Evolutionary conservation across 2,113 vertebrate genomes (phyloP), one percentile per base, ranked within the genome.

Genomic region (Corythaixoides concolor): DNA sequence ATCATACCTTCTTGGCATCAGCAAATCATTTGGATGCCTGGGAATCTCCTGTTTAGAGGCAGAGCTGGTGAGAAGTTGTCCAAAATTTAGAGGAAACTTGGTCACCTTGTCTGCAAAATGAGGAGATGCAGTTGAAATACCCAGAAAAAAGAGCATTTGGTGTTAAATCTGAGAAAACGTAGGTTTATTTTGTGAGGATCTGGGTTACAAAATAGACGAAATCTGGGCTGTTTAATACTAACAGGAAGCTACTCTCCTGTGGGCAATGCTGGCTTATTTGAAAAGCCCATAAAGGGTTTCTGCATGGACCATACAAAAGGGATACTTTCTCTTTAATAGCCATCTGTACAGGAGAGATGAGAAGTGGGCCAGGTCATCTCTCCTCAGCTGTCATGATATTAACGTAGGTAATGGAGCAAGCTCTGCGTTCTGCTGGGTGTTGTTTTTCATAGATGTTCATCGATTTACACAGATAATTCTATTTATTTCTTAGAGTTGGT

Each of bases 391-490:
- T 99, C 99, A 98, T 98, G 98, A 98, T 99, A 99, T 99, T 99
- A 99, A 98, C 98, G 98, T 99, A 99, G 99, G 99, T 99, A 99
- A 99, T 99, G 99, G 99, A 99, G 99, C 99, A 99, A 99, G 98
- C 98, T 98, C 98, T 97, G 97, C 72, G 94, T 99, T 99, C 99
- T 99, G 98, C 98, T 99, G 99, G 99, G 97, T 98, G 99, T 99
- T 99, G 99, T 99, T 99, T 99, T 99, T 99, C 98, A 98, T 98
- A 98, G 98, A 98, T 98, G 98, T 98, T 98, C 98, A 98, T 99
- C 98, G 98, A 98, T 99, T 99, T 99, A 99, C 98, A 98, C 99
- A 99, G 98, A 99, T 99, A 99, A 99, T 99, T 99, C 99, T 99
- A 99, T 99, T 99, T 99, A 99, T 99, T 98, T 98, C 98, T 99